Conservation (phyloP, 2,797 vertebrate genomes). For the Australoheros facetus region DNA sequence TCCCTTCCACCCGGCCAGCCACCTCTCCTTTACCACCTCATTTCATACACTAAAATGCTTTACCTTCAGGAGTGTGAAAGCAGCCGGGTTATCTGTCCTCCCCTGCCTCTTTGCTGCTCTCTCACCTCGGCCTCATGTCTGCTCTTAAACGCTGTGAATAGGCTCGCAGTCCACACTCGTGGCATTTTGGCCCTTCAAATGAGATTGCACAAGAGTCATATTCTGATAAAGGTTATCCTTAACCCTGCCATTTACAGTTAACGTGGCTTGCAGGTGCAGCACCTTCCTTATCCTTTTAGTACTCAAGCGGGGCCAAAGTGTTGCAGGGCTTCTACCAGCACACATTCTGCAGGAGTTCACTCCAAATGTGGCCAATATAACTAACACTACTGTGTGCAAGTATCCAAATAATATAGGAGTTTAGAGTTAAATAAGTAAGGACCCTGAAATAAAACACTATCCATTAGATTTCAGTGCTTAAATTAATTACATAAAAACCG, state of each 20-base stretch:
- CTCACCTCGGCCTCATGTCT: conserved; percentile 61
- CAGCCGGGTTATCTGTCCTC: conserved; percentile 53
- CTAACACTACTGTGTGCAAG: not conserved
- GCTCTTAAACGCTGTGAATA: conserved; percentile 35
- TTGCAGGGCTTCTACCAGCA: conserved; percentile 10
- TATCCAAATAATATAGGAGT: not conserved
- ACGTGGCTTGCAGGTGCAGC: conserved; percentile 61
- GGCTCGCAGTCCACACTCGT: conserved; percentile 11
- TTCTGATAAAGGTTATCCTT: conserved; percentile 56
- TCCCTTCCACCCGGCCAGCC: not conserved
- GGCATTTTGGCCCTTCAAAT: conserved; percentile 39
- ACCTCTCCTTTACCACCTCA: conserved; percentile 63
- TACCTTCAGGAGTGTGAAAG: conserved; percentile 70
- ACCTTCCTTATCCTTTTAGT: conserved; percentile 64
- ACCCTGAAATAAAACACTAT: not conserved
- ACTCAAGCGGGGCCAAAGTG: conserved; percentile 4
- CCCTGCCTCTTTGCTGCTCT: conserved; percentile 21
- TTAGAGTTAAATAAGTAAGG: not conserved
- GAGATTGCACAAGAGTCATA: conserved; percentile 61
- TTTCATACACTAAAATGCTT: conserved; percentile 79
- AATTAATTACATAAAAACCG: not conserved
- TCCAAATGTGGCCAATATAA: not conserved
- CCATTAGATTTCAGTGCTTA: not conserved
- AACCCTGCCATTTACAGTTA: conserved; percentile 23
- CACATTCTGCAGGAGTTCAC: not conserved